phyloP scores from a whole-genome alignment of 2,888 invertebrate genomes.

The Drosophila falleni region DNA sequence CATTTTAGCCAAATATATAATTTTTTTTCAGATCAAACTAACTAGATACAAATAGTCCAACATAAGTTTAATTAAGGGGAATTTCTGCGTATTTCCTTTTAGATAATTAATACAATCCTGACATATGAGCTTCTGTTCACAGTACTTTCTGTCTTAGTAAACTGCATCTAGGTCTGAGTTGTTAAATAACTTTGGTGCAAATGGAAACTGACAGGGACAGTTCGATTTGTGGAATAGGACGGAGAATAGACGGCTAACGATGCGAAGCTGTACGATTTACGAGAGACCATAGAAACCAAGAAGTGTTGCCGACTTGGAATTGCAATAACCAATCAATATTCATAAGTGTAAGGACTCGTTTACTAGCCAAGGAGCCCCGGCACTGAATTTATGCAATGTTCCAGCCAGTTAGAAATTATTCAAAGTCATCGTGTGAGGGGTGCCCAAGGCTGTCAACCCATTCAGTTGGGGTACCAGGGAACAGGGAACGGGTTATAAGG shows the following conservation, averaged over 20 bases:
- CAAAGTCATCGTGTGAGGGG: slow-evolving; percentile 72
- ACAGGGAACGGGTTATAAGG: neutral
- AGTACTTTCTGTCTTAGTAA: neutral
- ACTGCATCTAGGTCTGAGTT: neutral
- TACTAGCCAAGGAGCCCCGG: slow-evolving; percentile 30
- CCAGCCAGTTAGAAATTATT: slow-evolving; percentile 71
- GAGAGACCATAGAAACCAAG: slow-evolving; percentile 9
- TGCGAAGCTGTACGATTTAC: slow-evolving; percentile 56
- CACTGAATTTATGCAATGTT: slow-evolving; percentile 60
- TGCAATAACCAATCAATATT: slow-evolving; percentile 75
- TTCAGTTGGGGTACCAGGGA: neutral
- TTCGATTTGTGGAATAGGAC: slow-evolving; percentile 5
- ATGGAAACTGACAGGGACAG: slow-evolving; percentile 55
- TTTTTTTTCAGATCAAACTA: no score
- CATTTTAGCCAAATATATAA: no score
- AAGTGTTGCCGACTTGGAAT: slow-evolving; percentile 26
- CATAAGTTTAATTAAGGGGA: no score
- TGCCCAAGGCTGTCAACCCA: slow-evolving; percentile 46
- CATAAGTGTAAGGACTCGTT: slow-evolving; percentile 68
- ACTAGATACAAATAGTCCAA: no score
- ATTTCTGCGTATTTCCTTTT: neutral
- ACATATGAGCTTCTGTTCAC: neutral
- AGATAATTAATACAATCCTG: neutral
- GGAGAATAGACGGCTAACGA: slow-evolving; percentile 49
- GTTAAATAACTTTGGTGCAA: slow-evolving; percentile 42